Percentiles rank a stretch among this genome's conserved stretches.
Conservation (phyloP, 2,797 vertebrate genomes). For the Tinamus major region DNA sequence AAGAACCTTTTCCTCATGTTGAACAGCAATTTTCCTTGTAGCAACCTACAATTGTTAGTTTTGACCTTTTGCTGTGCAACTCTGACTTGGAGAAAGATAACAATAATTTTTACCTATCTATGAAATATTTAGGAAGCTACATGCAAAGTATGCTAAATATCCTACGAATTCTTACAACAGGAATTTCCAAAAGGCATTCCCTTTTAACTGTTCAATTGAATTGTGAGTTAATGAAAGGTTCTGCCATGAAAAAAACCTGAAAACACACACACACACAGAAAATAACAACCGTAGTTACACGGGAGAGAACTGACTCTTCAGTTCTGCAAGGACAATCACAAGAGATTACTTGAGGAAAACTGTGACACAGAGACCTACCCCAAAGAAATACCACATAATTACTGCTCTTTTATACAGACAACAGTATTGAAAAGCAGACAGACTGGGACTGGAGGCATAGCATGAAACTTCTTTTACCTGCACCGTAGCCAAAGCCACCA, state of each 20-base stretch:
- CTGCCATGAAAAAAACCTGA: neutral
- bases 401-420: neutral
- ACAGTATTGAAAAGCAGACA: neutral
- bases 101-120: neutral
- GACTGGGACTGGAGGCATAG: neutral
- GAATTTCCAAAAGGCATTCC: neutral
- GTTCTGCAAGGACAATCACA: neutral
- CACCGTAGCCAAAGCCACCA: rapidly evolving
- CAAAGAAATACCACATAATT: rapidly evolving
- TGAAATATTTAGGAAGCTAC: neutral
- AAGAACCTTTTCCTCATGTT: neutral
- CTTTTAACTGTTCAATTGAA: neutral
- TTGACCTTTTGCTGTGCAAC: neutral
- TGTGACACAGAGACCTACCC: neutral
- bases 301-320: neutral
- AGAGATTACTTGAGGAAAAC: neutral
- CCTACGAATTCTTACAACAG: neutral
- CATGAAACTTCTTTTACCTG: neutral
- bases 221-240: neutral
- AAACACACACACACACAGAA: neutral
- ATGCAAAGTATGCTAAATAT: neutral
- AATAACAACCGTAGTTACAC: no score
- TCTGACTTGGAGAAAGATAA: neutral
- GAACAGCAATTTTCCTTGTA: neutral
- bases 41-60: neutral